Conservation (phyloP, 2,113 vertebrate genomes). For the Zosterops japonicus region DNA sequence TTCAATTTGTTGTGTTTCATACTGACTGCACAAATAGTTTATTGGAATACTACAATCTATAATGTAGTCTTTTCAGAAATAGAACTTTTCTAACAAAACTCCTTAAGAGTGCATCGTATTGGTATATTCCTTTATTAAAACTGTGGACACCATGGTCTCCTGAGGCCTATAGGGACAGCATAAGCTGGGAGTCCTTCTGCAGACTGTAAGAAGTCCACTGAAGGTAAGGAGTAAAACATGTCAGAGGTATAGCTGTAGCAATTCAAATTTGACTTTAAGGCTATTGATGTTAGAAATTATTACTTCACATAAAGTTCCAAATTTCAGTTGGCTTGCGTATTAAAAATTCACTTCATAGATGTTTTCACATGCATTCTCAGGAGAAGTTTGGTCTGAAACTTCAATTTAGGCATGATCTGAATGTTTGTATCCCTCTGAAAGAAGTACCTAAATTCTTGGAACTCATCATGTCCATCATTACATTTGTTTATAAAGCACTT, state of each 20-base stretch:
- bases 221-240: slow-evolving; percentile 37
- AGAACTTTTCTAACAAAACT: slow-evolving; percentile 54
- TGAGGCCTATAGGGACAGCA: slow-evolving; percentile 50
- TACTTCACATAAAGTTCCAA: not conserved
- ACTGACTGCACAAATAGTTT: slow-evolving; percentile 9
- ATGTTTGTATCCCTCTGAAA: not conserved
- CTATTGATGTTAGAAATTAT: not conserved
- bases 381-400: not conserved
- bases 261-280: not conserved
- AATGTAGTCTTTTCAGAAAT: slow-evolving; percentile 55
- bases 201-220: slow-evolving; percentile 47
- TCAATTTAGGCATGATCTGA: not conserved
- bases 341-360: not conserved
- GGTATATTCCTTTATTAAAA: slow-evolving; percentile 53
- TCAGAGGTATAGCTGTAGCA: not conserved
- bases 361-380: not conserved
- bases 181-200: slow-evolving; percentile 39
- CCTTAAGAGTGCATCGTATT: slow-evolving; percentile 49
- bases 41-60: slow-evolving; percentile 35
- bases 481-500: slow-evolving; percentile 12
- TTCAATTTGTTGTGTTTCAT: slow-evolving; percentile 11
- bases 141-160: slow-evolving; percentile 49
- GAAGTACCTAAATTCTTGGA: not conserved
- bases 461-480: not conserved
- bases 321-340: slow-evolving; percentile 9